A percentile compares a stretch with the other conserved stretches of the same genome.
Evolutionary conservation across 2,113 vertebrate genomes (phyloP).

Genomic region (Psettodes erumei): DNA sequence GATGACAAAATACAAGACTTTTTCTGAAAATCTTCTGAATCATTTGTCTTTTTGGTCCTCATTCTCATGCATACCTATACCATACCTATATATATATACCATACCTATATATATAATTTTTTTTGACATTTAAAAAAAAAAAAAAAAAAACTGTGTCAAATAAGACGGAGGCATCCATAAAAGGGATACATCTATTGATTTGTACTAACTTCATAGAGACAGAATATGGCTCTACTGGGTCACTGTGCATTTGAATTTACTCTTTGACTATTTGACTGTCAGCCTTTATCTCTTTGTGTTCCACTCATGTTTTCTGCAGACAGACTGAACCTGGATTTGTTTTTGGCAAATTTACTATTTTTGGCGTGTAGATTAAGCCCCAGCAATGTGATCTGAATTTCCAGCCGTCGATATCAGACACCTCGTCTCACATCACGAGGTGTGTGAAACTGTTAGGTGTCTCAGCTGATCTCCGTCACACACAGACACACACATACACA

Average conservation of each 20-base stretch:
- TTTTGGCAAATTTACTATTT: constrained; percentile 65
- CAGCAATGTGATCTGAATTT: constrained; percentile 56
- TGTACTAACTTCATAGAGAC: background rate
- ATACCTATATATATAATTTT: too few relatives aligned
- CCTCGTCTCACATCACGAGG: constrained; percentile 54
- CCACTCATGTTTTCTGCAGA: constrained; percentile 18
- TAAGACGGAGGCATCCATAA: background rate
- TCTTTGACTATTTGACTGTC: background rate
- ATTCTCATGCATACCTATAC: too few relatives aligned
- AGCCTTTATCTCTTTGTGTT: background rate
- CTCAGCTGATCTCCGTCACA: constrained; percentile 13
- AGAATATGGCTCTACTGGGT: background rate
- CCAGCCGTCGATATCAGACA: constrained; percentile 47
- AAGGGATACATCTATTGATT: background rate
- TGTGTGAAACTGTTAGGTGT: constrained; percentile 44
- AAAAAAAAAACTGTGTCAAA: background rate
- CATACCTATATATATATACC: too few relatives aligned
- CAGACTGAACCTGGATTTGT: constrained; percentile 37
- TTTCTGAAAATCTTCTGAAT: constrained; percentile 2
- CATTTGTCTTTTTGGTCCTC: background rate
- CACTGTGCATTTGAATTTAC: background rate
- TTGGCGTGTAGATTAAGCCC: constrained; percentile 30
- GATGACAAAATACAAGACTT: constrained; percentile 10
- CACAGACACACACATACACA: constrained; percentile 1
- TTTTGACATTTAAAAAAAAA: background rate